Conservation (phyloP, 2,113 vertebrate species). For the Numida meleagris region DNA sequence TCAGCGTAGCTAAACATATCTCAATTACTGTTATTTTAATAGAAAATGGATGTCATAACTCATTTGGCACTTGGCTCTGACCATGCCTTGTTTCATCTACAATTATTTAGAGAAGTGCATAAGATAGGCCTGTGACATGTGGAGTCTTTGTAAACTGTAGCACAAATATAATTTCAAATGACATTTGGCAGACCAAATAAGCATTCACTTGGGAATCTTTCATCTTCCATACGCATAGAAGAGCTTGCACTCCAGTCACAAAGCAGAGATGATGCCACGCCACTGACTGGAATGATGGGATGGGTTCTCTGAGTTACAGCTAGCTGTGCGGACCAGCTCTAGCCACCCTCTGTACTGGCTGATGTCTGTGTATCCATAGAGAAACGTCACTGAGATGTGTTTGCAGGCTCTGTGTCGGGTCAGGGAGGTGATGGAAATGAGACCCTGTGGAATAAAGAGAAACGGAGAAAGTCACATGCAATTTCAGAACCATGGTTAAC, state of each 20-base stretch:
- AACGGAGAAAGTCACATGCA: neutral
- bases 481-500: neutral
- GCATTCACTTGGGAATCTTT: neutral
- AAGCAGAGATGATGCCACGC: neutral
- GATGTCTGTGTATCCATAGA: rapidly evolving
- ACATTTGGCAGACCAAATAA: neutral
- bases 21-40: conserved; percentile 46
- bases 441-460: neutral
- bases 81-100: neutral
- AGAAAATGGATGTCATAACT: conserved; percentile 9
- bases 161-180: conserved; percentile 15
- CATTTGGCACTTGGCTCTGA: conserved; percentile 5
- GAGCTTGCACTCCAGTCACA: neutral
- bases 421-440: neutral
- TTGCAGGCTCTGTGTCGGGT: neutral
- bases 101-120: neutral
- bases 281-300: neutral
- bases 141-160: neutral
- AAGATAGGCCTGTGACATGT: neutral
- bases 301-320: neutral
- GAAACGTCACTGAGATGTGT: neutral
- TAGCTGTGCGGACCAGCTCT: neutral
- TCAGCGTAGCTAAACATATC: neutral
- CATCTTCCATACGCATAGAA: neutral
- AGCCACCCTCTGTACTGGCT: neutral